Percentiles rank a stretch among this genome's conserved stretches.
These are phyloP conservation scores for Nephotettix cincticeps DNA, from an alignment of 1,140 invertebrate species.

Conservation along the genomic window DNA sequence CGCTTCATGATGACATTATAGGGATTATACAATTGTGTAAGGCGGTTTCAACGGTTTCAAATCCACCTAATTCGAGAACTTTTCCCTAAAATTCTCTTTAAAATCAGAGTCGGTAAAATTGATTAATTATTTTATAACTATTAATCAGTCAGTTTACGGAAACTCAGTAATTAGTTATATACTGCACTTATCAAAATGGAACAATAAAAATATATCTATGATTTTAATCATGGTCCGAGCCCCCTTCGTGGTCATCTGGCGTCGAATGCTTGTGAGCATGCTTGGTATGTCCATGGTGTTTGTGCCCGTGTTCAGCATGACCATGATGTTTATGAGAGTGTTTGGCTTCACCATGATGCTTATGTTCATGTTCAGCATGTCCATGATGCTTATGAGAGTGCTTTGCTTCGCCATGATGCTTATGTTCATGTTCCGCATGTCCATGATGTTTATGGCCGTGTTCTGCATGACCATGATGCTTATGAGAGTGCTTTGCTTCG, in stretches of 20 bases:
- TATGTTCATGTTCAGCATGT: constrained; percentile 14
- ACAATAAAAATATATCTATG: too few relatives aligned
- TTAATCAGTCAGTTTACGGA: too few relatives aligned
- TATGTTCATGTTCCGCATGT: constrained; percentile 22
- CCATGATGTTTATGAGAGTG: constrained; percentile 16
- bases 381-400: constrained; percentile 24
- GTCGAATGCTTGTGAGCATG: constrained; percentile 1
- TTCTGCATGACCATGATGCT: constrained; percentile 26
- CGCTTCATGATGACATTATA: too few relatives aligned
- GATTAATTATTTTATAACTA: too few relatives aligned
- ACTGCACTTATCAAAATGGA: too few relatives aligned
- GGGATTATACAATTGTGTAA: too few relatives aligned
- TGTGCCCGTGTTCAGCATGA: background rate
- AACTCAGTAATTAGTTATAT: too few relatives aligned
- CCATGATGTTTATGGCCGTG: constrained; percentile 27
- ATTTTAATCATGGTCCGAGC: too few relatives aligned
- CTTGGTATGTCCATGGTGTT: background rate
- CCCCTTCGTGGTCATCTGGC: background rate
- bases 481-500: constrained; percentile 20
- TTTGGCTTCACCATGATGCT: background rate
- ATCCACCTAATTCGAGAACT: too few relatives aligned
- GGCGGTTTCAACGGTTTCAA: too few relatives aligned
- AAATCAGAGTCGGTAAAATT: too few relatives aligned
- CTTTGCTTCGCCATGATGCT: constrained; percentile 15
- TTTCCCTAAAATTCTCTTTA: too few relatives aligned